These are phyloP conservation scores for Diaperis boleti DNA, from an alignment of 2,888 invertebrate species.

Conservation along the genomic window DNA sequence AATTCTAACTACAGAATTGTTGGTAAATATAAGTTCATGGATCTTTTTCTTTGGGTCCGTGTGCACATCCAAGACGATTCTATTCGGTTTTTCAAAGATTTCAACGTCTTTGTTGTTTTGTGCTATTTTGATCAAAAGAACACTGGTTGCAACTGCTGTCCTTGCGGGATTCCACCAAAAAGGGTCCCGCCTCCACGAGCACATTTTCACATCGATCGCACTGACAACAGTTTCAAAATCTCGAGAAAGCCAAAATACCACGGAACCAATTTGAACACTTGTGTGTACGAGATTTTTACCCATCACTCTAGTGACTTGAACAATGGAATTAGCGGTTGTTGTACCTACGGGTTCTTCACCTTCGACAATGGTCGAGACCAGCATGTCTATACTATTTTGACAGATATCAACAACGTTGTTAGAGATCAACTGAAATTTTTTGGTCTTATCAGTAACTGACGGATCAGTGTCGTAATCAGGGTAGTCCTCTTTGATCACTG, in stretches of 20 bases:
- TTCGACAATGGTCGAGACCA: constrained; percentile 10
- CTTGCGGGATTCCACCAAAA: constrained; percentile 3
- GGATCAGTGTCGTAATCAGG: constrained; percentile 20
- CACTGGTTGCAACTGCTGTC: not conserved
- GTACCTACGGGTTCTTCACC: constrained; percentile 10
- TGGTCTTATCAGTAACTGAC: not conserved
- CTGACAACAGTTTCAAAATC: not conserved
- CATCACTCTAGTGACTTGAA: not conserved
- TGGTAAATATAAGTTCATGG: constrained; percentile 9
- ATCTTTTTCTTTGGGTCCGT: not conserved
- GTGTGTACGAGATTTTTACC: constrained; percentile 1
- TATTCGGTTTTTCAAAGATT: constrained; percentile 2
- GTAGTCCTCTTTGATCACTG: constrained; percentile 21
- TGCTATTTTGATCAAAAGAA: constrained; percentile 2
- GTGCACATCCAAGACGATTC: not conserved
- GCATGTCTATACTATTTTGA: constrained; percentile 4
- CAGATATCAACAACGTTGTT: constrained; percentile 12
- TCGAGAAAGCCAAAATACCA: constrained; percentile 2
- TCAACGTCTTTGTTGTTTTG: not conserved
- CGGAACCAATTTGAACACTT: not conserved
- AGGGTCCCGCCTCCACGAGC: not conserved
- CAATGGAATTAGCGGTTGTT: not conserved
- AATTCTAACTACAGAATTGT: constrained; percentile 11
- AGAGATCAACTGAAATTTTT: constrained; percentile 10
- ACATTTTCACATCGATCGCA: not conserved